Base-by-base conservation (phyloP, 2,888 invertebrate genomes). In the Pterostichus niger region DNA sequence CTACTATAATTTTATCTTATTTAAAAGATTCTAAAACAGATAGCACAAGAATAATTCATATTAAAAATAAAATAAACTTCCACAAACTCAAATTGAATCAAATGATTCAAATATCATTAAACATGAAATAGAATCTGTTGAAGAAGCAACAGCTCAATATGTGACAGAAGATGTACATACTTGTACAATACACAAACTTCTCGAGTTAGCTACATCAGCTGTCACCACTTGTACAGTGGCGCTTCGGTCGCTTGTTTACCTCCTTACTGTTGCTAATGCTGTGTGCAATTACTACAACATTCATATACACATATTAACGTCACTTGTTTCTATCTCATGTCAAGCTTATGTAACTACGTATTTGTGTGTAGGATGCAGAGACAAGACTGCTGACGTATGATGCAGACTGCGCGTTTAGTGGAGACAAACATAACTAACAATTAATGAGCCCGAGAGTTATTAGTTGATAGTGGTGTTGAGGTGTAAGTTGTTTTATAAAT, bases 281-380 rank as follows among this genome's bases (percentile, higher is more conserved):
- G 49, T 75, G 49, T 46, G 49, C 31, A 75, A 75, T 75, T 75
- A 73, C 73, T 49, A 46, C 46, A 17, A 64, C 75, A 75, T 75
- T 49, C 49, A 46, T 73, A 24, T 49, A 46, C 49, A 46, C 44
- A 24, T 75, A 46, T 49, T 56, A 24, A 75, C 49, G 52, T 24
- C 40, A 40, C 35, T 24, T 13, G 31, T 24, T 61, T 31, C 6
- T 24, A 24, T 61, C 10, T 61, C 13, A n/a, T 52, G 15, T 2
- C 6, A 52, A 24, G 9, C 13, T 52, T 9, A 64, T 4, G 24
- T 64, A n/a, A 31, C 17, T 6, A 24, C 24, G 9, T 10, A 33
- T 9, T 10, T 24, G 35, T 64, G 68, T 68, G 15, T 0, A 10
- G 2, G 17, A 56, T 56, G 56, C 17, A 17, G 17, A 56, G 17